Percentiles rank a stretch among this genome's conserved stretches.
phyloP scores from a whole-genome alignment of 2,797 vertebrate species.

The Sebastes trivittatus region DNA sequence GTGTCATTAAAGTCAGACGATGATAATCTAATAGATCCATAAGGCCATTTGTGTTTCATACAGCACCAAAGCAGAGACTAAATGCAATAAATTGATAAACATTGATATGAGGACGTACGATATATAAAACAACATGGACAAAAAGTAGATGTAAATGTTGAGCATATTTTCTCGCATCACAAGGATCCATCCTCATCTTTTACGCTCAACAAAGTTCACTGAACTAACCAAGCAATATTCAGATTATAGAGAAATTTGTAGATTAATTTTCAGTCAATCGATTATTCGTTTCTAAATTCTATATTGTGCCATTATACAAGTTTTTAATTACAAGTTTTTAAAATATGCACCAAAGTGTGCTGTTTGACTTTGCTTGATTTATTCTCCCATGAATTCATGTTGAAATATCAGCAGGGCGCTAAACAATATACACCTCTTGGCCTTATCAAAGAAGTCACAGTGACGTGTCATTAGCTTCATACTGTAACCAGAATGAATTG shows the following conservation, averaged over 20 bases:
- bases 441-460: too few relatives aligned
- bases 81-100: background rate
- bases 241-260: too few relatives aligned
- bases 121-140: background rate
- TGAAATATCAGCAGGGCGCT: too few relatives aligned
- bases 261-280: too few relatives aligned
- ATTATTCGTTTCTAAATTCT: too few relatives aligned
- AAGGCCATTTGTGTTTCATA: background rate
- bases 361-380: too few relatives aligned
- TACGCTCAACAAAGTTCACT: background rate
- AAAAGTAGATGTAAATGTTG: constrained; percentile 6
- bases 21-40: background rate
- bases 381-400: too few relatives aligned
- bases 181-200: background rate
- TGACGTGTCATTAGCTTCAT: background rate
- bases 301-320: too few relatives aligned
- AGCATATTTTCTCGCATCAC: background rate
- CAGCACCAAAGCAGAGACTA: background rate
- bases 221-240: background rate
- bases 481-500: background rate
- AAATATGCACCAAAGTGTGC: too few relatives aligned
- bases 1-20: background rate
- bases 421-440: too few relatives aligned
- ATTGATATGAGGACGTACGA: background rate
- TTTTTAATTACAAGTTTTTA: too few relatives aligned